Percentiles rank a stretch among this genome's conserved stretches.
Conservation (phyloP, 2,888 invertebrate genomes). For the Thecophora atra region DNA sequence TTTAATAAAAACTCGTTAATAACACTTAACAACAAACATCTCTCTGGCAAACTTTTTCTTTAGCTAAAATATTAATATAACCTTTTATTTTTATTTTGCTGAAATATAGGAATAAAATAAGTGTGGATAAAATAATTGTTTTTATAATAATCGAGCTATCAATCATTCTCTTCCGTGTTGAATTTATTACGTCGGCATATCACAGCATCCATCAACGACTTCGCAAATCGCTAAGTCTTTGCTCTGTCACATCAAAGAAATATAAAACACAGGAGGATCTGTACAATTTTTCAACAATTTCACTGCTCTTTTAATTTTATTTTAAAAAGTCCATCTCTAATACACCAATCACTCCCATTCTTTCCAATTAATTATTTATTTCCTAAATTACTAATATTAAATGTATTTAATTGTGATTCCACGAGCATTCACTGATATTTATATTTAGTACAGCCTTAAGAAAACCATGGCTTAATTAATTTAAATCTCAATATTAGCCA, state of each 20-base stretch:
- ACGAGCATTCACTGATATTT: not conserved
- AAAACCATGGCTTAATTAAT: not conserved
- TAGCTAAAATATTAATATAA: too few relatives aligned
- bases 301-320: too few relatives aligned
- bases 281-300: too few relatives aligned
- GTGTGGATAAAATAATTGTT: not conserved
- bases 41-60: not conserved
- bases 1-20: not conserved
- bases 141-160: slow-evolving; percentile 14
- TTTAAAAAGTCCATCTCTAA: too few relatives aligned
- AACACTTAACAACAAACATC: not conserved
- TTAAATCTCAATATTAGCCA: not conserved
- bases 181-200: slow-evolving; percentile 17
- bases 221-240: not conserved
- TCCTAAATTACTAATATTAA: too few relatives aligned
- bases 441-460: not conserved
- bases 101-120: not conserved
- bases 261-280: too few relatives aligned
- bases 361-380: too few relatives aligned
- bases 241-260: too few relatives aligned
- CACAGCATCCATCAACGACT: not conserved
- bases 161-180: slow-evolving; percentile 28
- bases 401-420: too few relatives aligned
- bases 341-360: too few relatives aligned
- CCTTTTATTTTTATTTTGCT: not conserved